These are phyloP conservation scores for Chromobotia macracanthus DNA, from an alignment of 2,797 vertebrate species.

Conservation along the genomic window DNA sequence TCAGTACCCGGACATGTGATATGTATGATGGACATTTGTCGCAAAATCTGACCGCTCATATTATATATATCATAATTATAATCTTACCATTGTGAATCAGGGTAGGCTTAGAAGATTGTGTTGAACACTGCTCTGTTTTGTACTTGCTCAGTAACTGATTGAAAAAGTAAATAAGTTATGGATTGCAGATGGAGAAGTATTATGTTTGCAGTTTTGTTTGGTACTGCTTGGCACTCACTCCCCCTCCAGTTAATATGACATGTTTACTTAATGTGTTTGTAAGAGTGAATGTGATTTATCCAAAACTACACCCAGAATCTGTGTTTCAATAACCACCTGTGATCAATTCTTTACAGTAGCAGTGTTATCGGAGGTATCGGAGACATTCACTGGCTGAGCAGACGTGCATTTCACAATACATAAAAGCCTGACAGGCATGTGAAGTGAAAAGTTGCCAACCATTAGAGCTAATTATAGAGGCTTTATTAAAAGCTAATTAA, in stretches of 20 bases:
- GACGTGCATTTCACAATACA: not conserved
- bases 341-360: not conserved
- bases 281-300: not conserved
- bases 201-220: too few species aligned
- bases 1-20: too few species aligned
- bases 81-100: too few species aligned
- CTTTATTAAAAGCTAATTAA: conserved; percentile 43
- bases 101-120: too few species aligned
- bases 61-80: too few species aligned
- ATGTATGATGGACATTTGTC: too few species aligned
- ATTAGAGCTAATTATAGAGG: conserved; percentile 38
- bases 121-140: too few species aligned
- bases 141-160: too few species aligned
- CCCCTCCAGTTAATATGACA: not conserved
- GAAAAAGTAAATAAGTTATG: too few species aligned
- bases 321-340: not conserved
- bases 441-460: conserved; percentile 32
- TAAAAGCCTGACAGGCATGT: conserved; percentile 28
- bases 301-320: too few species aligned
- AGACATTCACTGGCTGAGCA: not conserved
- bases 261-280: not conserved
- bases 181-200: not conserved
- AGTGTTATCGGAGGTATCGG: not conserved
- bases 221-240: not conserved
- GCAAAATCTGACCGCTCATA: too few species aligned